phyloP scores from a whole-genome alignment of 2,888 invertebrate species.

The Metopia argyrocephala region DNA sequence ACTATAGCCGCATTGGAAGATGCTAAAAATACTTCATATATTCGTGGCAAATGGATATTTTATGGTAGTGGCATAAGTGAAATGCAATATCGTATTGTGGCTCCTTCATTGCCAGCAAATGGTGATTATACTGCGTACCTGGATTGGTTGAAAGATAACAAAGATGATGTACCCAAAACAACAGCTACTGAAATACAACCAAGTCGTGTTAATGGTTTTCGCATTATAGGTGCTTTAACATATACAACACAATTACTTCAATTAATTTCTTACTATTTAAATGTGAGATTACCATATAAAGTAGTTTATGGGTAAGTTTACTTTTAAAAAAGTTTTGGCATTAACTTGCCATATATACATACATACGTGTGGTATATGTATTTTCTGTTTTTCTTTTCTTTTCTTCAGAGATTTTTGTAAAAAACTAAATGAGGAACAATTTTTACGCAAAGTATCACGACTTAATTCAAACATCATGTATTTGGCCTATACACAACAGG shows the following conservation, averaged over 20 bases:
- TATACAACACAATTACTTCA: conserved; percentile 92
- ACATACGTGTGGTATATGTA: background rate
- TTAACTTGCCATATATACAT: no score
- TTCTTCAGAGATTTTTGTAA: conserved; percentile 90
- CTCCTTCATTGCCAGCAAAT: conserved; percentile 90
- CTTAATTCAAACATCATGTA: conserved; percentile 89
- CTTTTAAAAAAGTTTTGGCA: no score
- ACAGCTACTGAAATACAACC: conserved; percentile 80
- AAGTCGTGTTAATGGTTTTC: conserved; percentile 84
- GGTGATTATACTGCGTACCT: conserved; percentile 90
- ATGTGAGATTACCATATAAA: conserved; percentile 88
- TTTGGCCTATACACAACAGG: conserved; percentile 87
- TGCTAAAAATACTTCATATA: conserved; percentile 88
- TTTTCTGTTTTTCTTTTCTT: no score
- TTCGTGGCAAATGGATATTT: conserved; percentile 87
- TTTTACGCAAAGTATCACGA: conserved; percentile 86
- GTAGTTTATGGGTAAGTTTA: conserved; percentile 82
- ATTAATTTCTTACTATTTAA: conserved; percentile 89
- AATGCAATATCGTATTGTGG: conserved; percentile 87
- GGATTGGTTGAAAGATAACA: conserved; percentile 84
- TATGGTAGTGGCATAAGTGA: conserved; percentile 83
- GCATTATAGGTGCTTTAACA: conserved; percentile 89
- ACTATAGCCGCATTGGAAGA: conserved; percentile 83
- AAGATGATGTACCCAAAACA: conserved; percentile 77
- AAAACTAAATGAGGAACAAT: conserved; percentile 85